phyloP scores from a whole-genome alignment of 2,113 vertebrate species.

The Calyptommatus sinebrachiatus region DNA sequence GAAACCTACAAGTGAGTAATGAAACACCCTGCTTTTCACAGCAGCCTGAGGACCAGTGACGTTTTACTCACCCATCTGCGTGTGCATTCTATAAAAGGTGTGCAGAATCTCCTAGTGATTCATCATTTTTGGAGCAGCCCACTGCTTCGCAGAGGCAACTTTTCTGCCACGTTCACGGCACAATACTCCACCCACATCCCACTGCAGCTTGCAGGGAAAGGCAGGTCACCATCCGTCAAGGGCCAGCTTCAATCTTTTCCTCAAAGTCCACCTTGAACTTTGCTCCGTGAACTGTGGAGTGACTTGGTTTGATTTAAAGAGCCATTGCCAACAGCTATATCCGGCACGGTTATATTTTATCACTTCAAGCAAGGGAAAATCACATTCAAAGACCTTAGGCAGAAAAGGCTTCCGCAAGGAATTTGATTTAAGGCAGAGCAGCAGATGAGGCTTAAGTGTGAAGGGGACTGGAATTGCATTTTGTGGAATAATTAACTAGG shows the following conservation, averaged over 20 bases:
- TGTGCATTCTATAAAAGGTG: not conserved
- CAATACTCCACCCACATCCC: not conserved
- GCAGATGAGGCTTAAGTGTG: not conserved
- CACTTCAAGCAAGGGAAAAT: constrained; percentile 4
- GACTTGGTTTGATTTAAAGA: not conserved
- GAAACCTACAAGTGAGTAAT: too few species aligned
- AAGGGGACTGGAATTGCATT: fast-evolving
- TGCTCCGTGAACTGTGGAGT: not conserved
- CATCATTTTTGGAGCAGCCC: not conserved
- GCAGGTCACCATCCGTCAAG: not conserved
- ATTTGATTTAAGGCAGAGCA: not conserved
- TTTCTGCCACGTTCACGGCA: not conserved
- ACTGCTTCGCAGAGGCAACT: not conserved
- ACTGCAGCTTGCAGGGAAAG: not conserved
- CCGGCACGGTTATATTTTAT: constrained; percentile 16
- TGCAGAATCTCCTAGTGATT: not conserved
- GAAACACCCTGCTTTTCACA: not conserved
- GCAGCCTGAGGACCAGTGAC: not conserved
- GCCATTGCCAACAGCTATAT: not conserved
- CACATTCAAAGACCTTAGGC: not conserved
- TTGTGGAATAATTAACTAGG: not conserved
- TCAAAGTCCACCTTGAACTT: not conserved
- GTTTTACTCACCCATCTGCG: too few species aligned
- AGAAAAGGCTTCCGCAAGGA: not conserved
- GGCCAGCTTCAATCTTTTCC: not conserved